Evolutionary conservation across 2,113 vertebrate species (phyloP).

Genomic region (Hypocryptadius cinnamomeus): DNA sequence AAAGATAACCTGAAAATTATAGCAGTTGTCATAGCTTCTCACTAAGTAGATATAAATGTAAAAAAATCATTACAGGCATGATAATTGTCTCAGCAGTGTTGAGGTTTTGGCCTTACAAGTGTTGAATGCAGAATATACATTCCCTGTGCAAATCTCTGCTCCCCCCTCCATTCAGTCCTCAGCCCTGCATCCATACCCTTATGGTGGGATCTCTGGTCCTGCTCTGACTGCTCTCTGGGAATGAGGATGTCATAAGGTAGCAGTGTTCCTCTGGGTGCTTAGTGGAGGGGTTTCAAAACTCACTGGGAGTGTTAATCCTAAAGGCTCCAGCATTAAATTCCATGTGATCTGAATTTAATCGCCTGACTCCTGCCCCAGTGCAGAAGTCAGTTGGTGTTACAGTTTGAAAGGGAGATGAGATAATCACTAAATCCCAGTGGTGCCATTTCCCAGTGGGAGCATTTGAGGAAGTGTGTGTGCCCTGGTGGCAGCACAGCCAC

Average conservation of each 20-base stretch:
- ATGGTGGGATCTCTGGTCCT: not conserved
- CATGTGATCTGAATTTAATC: not conserved
- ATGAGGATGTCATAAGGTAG: not conserved
- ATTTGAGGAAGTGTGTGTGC: not conserved
- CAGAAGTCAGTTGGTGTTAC: not conserved
- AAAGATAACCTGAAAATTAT: not conserved
- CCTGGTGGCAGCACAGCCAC: not conserved
- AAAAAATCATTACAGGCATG: not conserved
- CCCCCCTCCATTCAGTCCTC: not conserved
- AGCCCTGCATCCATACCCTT: not conserved
- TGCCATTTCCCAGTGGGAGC: not conserved
- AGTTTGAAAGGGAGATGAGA: not conserved
- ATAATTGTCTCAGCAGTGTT: not conserved
- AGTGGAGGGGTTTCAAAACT: not conserved
- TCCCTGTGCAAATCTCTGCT: not conserved
- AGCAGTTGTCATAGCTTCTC: not conserved
- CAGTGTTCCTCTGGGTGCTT: not conserved
- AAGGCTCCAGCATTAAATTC: not conserved
- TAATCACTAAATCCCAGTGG: slow-evolving; percentile 14
- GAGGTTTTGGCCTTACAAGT: not conserved
- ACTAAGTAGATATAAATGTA: not conserved
- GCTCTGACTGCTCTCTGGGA: not conserved
- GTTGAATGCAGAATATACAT: not conserved
- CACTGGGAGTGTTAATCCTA: not conserved
- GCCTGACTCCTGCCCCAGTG: not conserved